Evolutionary conservation across 2,113 vertebrate species (phyloP).

Genomic region (Oncorhynchus kisutch): DNA sequence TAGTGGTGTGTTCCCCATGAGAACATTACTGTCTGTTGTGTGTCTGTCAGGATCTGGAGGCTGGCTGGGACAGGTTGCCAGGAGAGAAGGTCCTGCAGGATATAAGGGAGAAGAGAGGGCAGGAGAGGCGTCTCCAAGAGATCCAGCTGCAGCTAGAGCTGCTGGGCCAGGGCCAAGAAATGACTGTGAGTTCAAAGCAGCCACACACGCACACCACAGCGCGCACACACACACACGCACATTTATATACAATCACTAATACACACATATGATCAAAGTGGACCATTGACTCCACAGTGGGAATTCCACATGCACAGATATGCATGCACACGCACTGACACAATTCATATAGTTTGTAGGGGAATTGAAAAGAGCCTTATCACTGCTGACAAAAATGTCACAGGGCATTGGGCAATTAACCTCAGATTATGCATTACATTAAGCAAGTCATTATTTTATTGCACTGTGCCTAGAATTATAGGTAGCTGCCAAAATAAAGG

Average conservation of each 20-base stretch:
- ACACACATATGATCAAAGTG: neutral
- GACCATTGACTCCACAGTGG: neutral
- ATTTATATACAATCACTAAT: neutral
- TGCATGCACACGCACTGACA: neutral
- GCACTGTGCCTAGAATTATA: neutral
- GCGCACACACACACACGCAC: neutral
- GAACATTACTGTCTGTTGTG: conserved; percentile 42
- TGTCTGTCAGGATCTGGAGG: conserved; percentile 68
- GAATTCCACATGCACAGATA: neutral
- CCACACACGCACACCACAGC: neutral
- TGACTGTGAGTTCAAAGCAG: conserved; percentile 69
- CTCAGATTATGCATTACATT: neutral
- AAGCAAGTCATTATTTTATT: neutral
- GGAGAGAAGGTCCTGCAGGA: conserved; percentile 84
- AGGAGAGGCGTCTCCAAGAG: conserved; percentile 80
- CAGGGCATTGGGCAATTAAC: neutral
- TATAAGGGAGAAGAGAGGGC: conserved; percentile 77
- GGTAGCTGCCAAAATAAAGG: neutral
- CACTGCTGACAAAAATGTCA: neutral
- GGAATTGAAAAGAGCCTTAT: neutral
- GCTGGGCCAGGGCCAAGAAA: conserved; percentile 65
- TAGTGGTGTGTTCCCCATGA: conserved; percentile 45
- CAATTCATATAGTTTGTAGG: neutral
- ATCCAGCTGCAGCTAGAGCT: conserved; percentile 85
- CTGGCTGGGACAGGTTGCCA: conserved; percentile 70